Percentiles rank a stretch among this genome's conserved stretches.
Evolutionary conservation across 2,113 vertebrate species (phyloP).

Genomic region (Equus quagga): DNA sequence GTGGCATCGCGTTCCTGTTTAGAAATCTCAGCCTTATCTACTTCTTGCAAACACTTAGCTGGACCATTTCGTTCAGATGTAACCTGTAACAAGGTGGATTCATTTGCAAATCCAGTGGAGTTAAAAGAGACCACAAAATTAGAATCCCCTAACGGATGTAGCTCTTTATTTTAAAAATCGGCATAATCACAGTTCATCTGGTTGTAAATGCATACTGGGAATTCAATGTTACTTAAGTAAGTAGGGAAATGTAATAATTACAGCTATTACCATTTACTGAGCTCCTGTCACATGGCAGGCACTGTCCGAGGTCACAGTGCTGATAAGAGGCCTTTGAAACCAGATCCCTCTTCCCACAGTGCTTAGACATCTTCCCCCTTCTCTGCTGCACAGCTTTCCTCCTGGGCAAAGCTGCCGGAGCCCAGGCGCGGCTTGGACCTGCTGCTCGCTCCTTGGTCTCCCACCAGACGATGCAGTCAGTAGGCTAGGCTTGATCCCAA

Average conservation of each 20-base stretch:
- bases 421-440: neutral
- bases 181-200: neutral
- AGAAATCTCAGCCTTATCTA: neutral
- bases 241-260: neutral
- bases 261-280: neutral
- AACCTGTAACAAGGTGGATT: neutral
- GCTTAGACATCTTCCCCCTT: neutral
- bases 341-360: neutral
- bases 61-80: neutral
- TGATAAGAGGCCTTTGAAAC: neutral
- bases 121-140: slow-evolving; percentile 41
- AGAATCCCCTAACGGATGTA: neutral
- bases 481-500: neutral
- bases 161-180: slow-evolving; percentile 61
- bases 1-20: neutral
- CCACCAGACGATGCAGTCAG: slow-evolving; percentile 33
- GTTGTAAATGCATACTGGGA: neutral
- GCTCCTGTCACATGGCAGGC: neutral
- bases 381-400: neutral
- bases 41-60: neutral
- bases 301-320: neutral
- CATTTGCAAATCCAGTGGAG: slow-evolving; percentile 34
- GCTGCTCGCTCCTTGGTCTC: neutral
- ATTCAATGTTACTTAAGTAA: slow-evolving; percentile 25
- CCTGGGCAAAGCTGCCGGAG: neutral